These are phyloP conservation scores for Promerops cafer DNA, from an alignment of 2,113 vertebrate genomes.

Conservation along the genomic window DNA sequence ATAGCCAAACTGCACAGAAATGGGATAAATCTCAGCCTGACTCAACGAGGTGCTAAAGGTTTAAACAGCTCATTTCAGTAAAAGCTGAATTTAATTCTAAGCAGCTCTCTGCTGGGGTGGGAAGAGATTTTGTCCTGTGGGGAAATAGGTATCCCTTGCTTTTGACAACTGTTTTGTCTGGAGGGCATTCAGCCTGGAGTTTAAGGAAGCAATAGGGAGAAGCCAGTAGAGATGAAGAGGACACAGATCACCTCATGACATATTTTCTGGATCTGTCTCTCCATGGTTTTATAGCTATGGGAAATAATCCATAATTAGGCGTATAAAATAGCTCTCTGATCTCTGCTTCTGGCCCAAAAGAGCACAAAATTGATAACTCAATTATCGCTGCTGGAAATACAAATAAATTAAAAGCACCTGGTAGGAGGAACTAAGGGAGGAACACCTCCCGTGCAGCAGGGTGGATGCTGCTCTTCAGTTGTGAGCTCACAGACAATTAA, in stretches of 20 bases:
- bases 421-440: background rate
- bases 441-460: background rate
- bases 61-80: background rate
- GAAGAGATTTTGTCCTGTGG: background rate
- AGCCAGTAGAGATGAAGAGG: background rate
- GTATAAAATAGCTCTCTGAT: slow-evolving; percentile 48
- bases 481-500: background rate
- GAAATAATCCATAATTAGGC: slow-evolving; percentile 58
- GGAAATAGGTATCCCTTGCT: background rate
- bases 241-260: background rate
- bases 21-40: background rate
- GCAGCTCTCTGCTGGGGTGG: background rate
- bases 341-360: slow-evolving; percentile 50
- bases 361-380: slow-evolving; percentile 57
- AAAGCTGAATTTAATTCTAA: slow-evolving; percentile 15
- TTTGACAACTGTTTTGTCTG: background rate
- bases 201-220: background rate
- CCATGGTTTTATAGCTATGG: slow-evolving; percentile 15
- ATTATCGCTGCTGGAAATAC: slow-evolving; percentile 56
- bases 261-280: background rate
- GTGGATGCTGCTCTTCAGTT: background rate
- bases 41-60: background rate
- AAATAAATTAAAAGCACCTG: slow-evolving; percentile 55
- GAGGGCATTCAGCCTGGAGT: background rate
- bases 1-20: background rate